phyloP scores from a whole-genome alignment of 2,113 vertebrate species.

The Corynorhinus townsendii region DNA sequence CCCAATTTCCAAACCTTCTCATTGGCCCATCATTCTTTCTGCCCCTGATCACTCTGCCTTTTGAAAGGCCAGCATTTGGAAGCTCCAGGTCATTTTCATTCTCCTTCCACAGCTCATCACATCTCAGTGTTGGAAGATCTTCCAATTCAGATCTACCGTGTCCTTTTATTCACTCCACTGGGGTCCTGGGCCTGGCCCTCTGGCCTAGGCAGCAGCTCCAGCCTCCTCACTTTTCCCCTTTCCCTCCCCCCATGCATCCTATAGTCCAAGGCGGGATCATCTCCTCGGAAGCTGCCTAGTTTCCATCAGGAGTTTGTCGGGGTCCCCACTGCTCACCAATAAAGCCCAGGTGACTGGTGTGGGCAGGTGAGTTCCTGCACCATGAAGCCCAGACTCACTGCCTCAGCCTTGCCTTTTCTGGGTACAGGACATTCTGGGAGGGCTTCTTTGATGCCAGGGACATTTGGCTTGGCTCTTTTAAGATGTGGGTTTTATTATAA shows the following conservation, averaged over 20 bases:
- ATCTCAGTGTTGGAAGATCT: background rate
- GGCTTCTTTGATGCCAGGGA: background rate
- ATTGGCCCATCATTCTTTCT: background rate
- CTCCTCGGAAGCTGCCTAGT: accelerated
- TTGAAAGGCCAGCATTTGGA: background rate
- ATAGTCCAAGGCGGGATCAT: background rate
- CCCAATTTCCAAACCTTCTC: background rate
- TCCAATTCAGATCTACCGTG: background rate
- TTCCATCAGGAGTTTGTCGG: background rate
- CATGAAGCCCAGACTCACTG: background rate
- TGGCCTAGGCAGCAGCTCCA: background rate
- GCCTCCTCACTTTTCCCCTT: background rate
- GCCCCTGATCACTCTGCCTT: background rate
- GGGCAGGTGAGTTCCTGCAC: background rate
- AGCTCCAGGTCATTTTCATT: background rate
- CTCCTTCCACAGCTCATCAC: background rate
- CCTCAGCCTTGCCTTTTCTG: background rate
- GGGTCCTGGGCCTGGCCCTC: background rate
- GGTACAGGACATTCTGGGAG: background rate
- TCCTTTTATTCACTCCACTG: background rate
- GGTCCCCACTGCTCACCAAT: background rate
- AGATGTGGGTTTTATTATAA: background rate
- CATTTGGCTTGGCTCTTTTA: background rate
- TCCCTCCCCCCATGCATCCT: background rate
- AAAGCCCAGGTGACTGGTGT: background rate